Evolutionary conservation across 2,888 invertebrate genomes (phyloP), one percentile per base, ranked within the genome.

Genomic region (Leucoma salicis): DNA sequence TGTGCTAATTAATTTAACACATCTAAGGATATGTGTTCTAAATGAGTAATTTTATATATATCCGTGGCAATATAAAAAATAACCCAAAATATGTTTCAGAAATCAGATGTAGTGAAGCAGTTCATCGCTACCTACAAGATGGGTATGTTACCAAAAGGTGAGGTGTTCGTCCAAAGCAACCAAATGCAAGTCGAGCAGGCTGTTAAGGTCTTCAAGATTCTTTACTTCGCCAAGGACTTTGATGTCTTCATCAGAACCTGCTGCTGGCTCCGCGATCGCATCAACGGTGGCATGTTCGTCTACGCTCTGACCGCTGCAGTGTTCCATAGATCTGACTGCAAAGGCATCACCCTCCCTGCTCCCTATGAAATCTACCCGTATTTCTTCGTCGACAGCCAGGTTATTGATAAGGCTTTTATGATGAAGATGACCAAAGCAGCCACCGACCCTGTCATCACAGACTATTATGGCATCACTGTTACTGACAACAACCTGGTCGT

Each of bases 361-460:
- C 91, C 92, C 29, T 95, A 95, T 70, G 96, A 96, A 80, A 92
- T 95, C 74, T 92, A 93, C 80, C 96, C 96, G 2, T 92, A 94
- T 75, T 92, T 92, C 81, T 95, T 94, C 90, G 92, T 95, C 71
- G 93, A 94, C 80, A 85, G 92, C 60, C 92, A 94, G 63, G 90
- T 94, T 62, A 93, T 95, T 57, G 91, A 93, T 65, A 91, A 93
- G 63, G 94, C 93, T 0, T 90, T 92, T 61, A 85, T 91, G 72
- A 87, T 93, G 77, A 92, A 92, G 70, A 91, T 92, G 88, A 91
- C 92, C 59, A 92, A 91, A 36, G 92, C 91, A 24, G 84, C 86
- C 49, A 70, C 83, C 21, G 87, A 92, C 61, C 91, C 91, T 8
- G 77, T 89, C 37, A 66, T 92, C 49, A 74, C 87, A 46, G 82